Percentiles rank a stretch among this genome's conserved stretches.
Evolutionary conservation across 1,140 invertebrate genomes (phyloP).

Genomic region (Tenebrio molitor): DNA sequence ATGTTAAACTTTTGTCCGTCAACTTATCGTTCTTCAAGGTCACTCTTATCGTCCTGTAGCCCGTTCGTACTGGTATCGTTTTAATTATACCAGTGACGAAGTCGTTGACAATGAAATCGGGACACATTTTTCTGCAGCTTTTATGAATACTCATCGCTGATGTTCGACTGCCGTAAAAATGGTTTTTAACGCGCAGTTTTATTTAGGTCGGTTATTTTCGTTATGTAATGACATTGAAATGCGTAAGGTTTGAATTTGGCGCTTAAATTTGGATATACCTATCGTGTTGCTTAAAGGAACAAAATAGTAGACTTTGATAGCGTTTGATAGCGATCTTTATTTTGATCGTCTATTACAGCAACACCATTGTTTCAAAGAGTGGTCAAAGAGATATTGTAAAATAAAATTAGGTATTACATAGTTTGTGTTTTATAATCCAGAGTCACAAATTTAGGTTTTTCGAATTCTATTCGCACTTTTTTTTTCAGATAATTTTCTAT

Average conservation of each 20-base stretch:
- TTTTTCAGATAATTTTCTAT: too few species aligned
- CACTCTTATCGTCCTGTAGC: conserved; percentile 23
- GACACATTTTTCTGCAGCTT: conserved; percentile 19
- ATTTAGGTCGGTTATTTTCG: conserved; percentile 20
- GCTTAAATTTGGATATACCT: not conserved
- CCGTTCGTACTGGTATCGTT: not conserved
- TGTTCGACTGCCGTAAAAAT: not conserved
- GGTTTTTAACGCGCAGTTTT: conserved; percentile 13
- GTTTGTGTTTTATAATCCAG: too few species aligned
- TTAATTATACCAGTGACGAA: conserved; percentile 8
- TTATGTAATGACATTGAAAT: conserved; percentile 11
- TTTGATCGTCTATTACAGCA: too few species aligned
- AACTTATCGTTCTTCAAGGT: not conserved
- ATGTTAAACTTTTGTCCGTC: conserved; percentile 8
- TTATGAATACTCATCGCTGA: conserved; percentile 16
- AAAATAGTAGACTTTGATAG: not conserved
- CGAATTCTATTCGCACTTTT: too few species aligned
- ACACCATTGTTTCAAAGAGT: too few species aligned
- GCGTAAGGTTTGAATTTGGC: not conserved
- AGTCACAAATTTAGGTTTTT: too few species aligned
- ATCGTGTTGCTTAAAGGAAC: not conserved
- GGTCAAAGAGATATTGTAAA: too few species aligned
- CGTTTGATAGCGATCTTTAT: too few species aligned
- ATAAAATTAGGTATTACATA: too few species aligned
- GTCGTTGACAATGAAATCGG: conserved; percentile 16